Evolutionary conservation across 53 echinoderm and acorn worm species (phyloP).

Genomic region (Mesocentrotus franciscanus): DNA sequence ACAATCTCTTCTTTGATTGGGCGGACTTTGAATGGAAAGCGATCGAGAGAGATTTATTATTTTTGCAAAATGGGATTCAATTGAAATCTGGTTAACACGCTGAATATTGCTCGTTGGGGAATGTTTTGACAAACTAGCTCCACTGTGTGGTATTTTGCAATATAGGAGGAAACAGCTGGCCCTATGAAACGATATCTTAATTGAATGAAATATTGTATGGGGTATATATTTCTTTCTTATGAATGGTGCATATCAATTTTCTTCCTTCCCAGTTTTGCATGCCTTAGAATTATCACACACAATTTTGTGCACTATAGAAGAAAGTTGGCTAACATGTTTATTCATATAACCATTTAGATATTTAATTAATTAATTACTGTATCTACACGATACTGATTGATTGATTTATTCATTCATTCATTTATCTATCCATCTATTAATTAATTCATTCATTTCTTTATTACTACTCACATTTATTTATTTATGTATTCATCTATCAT

Average conservation of each 20-base stretch:
- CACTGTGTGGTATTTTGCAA: conserved; percentile 48
- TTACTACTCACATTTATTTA: no score
- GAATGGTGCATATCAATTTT: not conserved
- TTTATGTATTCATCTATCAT: no score
- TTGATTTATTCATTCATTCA: no score
- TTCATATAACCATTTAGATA: no score
- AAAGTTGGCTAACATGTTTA: no score
- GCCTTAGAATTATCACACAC: not conserved
- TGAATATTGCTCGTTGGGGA: conserved; percentile 50
- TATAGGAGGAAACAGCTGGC: conserved; percentile 6
- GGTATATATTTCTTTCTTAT: not conserved
- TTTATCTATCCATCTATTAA: no score
- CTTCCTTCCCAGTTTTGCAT: not conserved
- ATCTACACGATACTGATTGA: no score
- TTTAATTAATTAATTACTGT: no score
- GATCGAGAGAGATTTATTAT: conserved; percentile 50
- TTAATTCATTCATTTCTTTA: no score
- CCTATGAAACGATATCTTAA: conserved; percentile 58
- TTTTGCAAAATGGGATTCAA: conserved; percentile 37
- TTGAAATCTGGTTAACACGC: conserved; percentile 61
- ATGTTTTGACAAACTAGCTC: conserved; percentile 44
- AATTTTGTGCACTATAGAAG: no score
- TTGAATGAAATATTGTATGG: conserved; percentile 61
- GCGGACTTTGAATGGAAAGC: not conserved
- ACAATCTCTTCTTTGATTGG: conserved; percentile 4